A percentile compares a stretch with the other conserved stretches of the same genome.
phyloP scores from a whole-genome alignment of 2,797 vertebrate genomes.

The Gymnocypris eckloni region DNA sequence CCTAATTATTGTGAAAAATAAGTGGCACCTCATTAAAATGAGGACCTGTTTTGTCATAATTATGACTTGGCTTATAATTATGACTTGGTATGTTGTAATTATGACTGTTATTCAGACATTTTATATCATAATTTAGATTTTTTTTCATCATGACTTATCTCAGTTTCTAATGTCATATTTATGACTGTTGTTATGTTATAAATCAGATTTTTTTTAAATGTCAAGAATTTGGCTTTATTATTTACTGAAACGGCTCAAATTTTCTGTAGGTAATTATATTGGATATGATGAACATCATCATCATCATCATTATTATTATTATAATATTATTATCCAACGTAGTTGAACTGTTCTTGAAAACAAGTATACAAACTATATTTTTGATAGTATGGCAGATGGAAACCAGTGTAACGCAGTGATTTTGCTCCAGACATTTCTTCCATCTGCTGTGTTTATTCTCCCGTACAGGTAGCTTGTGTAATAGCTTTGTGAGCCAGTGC shows the following conservation, averaged over 20 bases:
- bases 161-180: neutral
- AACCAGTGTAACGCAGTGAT: neutral
- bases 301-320: neutral
- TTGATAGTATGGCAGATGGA: neutral
- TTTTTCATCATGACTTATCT: too few species aligned
- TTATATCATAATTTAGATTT: too few species aligned
- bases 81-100: neutral
- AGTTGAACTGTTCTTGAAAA: neutral
- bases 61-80: neutral
- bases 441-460: neutral
- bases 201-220: neutral
- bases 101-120: neutral
- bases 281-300: too few species aligned
- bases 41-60: neutral
- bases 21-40: neutral
- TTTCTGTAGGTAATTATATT: neutral
- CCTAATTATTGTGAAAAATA: neutral
- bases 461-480: slow-evolving; percentile 78
- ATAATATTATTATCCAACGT: neutral
- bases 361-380: neutral
- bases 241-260: neutral
- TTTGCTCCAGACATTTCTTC: neutral
- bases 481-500: slow-evolving; percentile 65
- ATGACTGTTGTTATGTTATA: neutral
- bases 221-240: neutral